Evolutionary conservation across 2,888 invertebrate species (phyloP), one percentile per base, ranked within the genome.

Genomic region (Watsonalla cultraria): DNA sequence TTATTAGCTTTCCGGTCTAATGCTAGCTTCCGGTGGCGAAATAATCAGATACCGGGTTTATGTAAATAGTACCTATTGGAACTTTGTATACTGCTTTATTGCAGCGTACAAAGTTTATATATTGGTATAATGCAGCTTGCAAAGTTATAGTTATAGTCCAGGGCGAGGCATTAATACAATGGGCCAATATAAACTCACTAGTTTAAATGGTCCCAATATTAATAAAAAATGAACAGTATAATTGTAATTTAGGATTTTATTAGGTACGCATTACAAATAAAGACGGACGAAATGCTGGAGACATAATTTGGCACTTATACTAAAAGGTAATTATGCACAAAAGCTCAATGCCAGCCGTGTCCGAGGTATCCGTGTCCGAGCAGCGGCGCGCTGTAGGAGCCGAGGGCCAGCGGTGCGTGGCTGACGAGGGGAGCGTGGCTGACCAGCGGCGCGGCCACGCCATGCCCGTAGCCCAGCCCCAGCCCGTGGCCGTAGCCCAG

Each of bases 341-440:
- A 14, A 49, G 55, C 57, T 76, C 70, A 82, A 73, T 78, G 82
- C 84, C 84, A 84, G 46, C 84, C 80, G 52, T 84, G 85, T 5
- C 84, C 82, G n/a, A 84, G 57, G 35, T 51, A 49, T 53, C 68
- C 66, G 15, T 66, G 66, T 7, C 79, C 80, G 5, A 77, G 59
- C 65, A 69, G 59, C 57, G 59, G 81, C 56, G 57, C 33, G 0
- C 67, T 69, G 47, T 71, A 68, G 52, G 70, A 66, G n/a, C 68
- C 69, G n/a, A 69, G 56, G 8, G 54, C 51, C 24, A 63, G 55
- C 7, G 61, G 62, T 6, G 62, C 60, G 8, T 65, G 59, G 65
- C 60, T 66, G 47, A 64, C 58, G 33, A 66, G 62, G 2, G 66
- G 72, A 49, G 50, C 75, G 45, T 73, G 68, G 39, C 76, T 72